Evolutionary conservation across 2,113 vertebrate species (phyloP), one percentile per base, ranked within the genome.

Genomic region (Centropus unirufus): DNA sequence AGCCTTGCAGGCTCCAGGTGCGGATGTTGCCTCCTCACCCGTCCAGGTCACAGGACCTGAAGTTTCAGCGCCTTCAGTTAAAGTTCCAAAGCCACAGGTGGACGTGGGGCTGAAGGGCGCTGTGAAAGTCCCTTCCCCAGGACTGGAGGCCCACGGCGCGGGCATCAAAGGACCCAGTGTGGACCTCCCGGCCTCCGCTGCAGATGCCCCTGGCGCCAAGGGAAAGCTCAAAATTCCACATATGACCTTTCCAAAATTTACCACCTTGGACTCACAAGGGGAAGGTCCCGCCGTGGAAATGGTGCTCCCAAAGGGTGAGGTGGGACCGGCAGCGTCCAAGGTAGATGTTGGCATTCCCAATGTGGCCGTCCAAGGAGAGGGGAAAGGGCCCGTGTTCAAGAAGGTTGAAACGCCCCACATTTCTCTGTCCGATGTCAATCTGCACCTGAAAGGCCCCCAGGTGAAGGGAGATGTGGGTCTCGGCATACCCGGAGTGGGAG

Each of bases 341-440:
- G 79, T 80, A 8, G 82, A 90, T 2, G 4, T 47, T 5, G 79
- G 69, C 12, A 5, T 54, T 11, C 96, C 97, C 4, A 77, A 49
- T 1, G 21, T 22, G 23, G 39, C 79, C 26, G 0, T 87, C 87
- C 81, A 95, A 77, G 97, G 97, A 7, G 97, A 98, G 26, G 27
- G 96, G 73, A 97, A 95, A 70, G 95, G 96, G 14, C 66, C 91
- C 6, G n/a, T 61, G 18, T 90, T 95, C 62, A 97, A 95, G 69
- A 96, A 92, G 83, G 96, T 95, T 5, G 96, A 98, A 47, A 97
- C 85, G 5, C 98, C 98, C 26, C 96, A 98, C 5, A 97, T 98
- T 42, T 98, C 97, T 0, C 94, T 98, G 75, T 96, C 97, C 1
- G 98, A 98, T 3, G 96, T 98, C 14, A 97, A 97, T 63, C 61